phyloP scores from a whole-genome alignment of 2,797 vertebrate genomes.

The Todus mexicanus region DNA sequence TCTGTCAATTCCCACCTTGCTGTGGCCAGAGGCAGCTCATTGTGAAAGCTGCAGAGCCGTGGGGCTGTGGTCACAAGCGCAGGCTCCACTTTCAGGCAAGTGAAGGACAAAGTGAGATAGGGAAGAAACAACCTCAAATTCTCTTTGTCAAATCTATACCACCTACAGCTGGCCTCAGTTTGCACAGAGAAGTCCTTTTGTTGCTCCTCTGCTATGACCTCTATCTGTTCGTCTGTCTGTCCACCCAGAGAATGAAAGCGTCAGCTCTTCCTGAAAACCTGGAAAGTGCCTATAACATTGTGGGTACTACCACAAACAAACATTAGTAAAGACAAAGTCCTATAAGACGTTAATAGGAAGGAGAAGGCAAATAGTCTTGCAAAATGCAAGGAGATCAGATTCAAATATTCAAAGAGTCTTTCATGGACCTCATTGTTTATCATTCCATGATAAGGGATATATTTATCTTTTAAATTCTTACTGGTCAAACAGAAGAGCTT shows the following conservation, averaged over 20 bases:
- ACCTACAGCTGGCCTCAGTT: not conserved
- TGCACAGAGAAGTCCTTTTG: not conserved
- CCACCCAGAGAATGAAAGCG: not conserved
- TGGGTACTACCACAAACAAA: conserved; percentile 29
- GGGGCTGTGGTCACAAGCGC: not conserved
- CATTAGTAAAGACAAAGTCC: not conserved
- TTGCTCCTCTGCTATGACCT: not conserved
- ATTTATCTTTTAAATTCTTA: conserved; percentile 60
- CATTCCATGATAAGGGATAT: conserved; percentile 45
- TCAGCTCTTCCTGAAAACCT: conserved; percentile 28
- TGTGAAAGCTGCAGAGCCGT: not conserved
- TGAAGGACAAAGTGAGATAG: not conserved
- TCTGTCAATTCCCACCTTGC: not conserved
- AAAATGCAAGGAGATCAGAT: conserved; percentile 27
- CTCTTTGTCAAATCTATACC: not conserved
- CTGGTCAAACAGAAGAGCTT: conserved; percentile 49
- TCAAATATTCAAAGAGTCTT: conserved; percentile 32
- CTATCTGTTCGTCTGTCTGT: conserved; percentile 16
- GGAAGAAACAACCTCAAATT: not conserved
- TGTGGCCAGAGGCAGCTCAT: not conserved
- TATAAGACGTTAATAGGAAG: conserved; percentile 13
- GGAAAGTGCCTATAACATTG: conserved; percentile 8
- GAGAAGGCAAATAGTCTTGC: conserved; percentile 3
- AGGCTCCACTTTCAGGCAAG: not conserved
- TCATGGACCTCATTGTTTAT: conserved; percentile 35